phyloP scores from a whole-genome alignment of 2,888 invertebrate genomes.

The Eugnorisma glareosa region DNA sequence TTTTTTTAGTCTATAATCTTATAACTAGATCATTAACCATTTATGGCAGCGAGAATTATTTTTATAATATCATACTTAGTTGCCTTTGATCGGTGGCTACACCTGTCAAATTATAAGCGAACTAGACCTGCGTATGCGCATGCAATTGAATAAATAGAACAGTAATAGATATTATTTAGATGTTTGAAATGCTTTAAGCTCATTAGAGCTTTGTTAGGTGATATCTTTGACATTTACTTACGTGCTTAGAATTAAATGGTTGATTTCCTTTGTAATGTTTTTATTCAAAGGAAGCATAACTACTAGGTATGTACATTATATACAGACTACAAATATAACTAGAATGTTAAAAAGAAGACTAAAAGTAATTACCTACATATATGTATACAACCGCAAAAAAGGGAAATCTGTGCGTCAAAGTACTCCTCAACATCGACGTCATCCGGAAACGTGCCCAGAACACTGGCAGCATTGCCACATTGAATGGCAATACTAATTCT shows the following conservation, averaged over 20 bases:
- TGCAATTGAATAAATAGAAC: constrained; percentile 24
- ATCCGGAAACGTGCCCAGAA: too few species aligned
- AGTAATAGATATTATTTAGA: constrained; percentile 9
- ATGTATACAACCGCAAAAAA: too few species aligned
- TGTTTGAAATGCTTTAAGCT: constrained; percentile 11
- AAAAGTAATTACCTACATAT: too few species aligned
- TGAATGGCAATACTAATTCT: too few species aligned
- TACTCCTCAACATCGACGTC: too few species aligned
- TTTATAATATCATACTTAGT: constrained; percentile 44
- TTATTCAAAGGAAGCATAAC: too few species aligned
- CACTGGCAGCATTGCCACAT: too few species aligned
- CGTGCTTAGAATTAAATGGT: too few species aligned
- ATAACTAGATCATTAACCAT: constrained; percentile 49
- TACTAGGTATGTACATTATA: too few species aligned
- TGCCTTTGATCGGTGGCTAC: constrained; percentile 49
- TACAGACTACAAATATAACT: too few species aligned
- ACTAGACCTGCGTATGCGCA: constrained; percentile 30
- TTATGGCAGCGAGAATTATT: constrained; percentile 36
- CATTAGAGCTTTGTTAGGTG: neutral
- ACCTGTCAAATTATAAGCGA: constrained; percentile 53
- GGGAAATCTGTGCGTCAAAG: too few species aligned
- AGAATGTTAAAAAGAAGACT: too few species aligned
- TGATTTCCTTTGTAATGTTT: neutral
- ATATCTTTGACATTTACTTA: constrained; percentile 9
- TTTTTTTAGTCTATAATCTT: constrained; percentile 32